These are phyloP conservation scores for Solea senegalensis DNA, from an alignment of 2,113 vertebrate species.

Conservation along the genomic window DNA sequence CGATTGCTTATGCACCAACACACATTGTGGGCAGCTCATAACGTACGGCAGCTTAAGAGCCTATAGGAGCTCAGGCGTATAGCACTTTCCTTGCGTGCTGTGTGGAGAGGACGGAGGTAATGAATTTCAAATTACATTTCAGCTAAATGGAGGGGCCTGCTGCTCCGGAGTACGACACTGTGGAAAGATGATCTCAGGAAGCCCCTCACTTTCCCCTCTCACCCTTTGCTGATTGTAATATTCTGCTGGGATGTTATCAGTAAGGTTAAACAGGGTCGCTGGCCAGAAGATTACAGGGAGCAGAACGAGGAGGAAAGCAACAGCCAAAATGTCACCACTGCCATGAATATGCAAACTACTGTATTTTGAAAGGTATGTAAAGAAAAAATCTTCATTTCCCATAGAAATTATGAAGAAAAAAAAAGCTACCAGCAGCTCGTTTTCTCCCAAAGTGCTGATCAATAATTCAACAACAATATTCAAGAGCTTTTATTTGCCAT, in stretches of 20 bases:
- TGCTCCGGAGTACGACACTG: slow-evolving; percentile 53
- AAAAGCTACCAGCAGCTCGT: not conserved
- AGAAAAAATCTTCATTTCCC: too few species aligned
- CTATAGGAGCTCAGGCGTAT: slow-evolving; percentile 42
- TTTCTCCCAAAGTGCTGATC: too few species aligned
- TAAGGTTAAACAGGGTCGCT: slow-evolving; percentile 31
- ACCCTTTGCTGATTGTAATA: slow-evolving; percentile 22
- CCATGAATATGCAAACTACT: slow-evolving; percentile 26
- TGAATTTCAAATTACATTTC: slow-evolving; percentile 58
- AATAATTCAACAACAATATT: too few species aligned
- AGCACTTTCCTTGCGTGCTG: slow-evolving; percentile 53
- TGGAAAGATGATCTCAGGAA: slow-evolving; percentile 37
- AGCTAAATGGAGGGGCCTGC: slow-evolving; percentile 60
- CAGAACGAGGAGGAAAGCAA: not conserved
- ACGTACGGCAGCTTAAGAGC: slow-evolving; percentile 41
- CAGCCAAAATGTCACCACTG: not conserved
- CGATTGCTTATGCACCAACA: slow-evolving; percentile 24
- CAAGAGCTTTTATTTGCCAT: too few species aligned
- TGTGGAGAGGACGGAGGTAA: slow-evolving; percentile 51
- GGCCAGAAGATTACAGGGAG: slow-evolving; percentile 1
- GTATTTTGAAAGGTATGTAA: not conserved
- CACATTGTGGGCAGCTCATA: slow-evolving; percentile 36
- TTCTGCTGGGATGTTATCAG: slow-evolving; percentile 27
- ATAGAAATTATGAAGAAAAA: not conserved
- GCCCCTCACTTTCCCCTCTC: slow-evolving; percentile 20